phyloP scores from a whole-genome alignment of 2,113 vertebrate species.

The Osmerus mordax region DNA sequence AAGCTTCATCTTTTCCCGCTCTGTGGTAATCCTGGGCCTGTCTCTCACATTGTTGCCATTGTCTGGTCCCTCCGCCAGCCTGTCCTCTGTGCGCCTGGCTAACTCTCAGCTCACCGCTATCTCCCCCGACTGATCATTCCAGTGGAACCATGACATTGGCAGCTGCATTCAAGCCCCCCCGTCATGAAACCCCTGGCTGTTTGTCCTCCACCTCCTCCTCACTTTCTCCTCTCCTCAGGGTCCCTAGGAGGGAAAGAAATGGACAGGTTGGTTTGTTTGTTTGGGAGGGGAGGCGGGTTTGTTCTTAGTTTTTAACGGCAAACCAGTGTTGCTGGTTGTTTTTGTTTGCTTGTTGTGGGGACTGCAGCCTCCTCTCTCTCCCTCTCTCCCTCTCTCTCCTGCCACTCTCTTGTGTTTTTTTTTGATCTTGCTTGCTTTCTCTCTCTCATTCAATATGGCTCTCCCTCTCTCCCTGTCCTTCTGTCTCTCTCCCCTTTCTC shows the following conservation, averaged over 20 bases:
- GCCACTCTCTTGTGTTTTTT: not conserved
- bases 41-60: conserved; percentile 23
- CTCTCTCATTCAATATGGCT: no score
- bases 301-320: no score
- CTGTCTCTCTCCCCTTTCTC: not conserved
- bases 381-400: no score
- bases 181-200: conserved; percentile 40
- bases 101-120: conserved; percentile 42
- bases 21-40: not conserved
- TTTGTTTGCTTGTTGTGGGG: no score
- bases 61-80: conserved; percentile 35
- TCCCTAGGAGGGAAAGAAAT: conserved; percentile 23
- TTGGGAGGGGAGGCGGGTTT: no score
- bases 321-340: no score
- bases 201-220: conserved; percentile 38
- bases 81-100: conserved; percentile 18
- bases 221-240: conserved; percentile 24
- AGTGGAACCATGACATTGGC: conserved; percentile 48
- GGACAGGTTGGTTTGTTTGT: no score
- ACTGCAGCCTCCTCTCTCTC: no score
- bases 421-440: not conserved
- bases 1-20: not conserved
- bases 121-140: conserved; percentile 50
- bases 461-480: not conserved
- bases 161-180: conserved; percentile 42